phyloP scores from a whole-genome alignment of 2,888 invertebrate species.

The Parnassius glacialis region DNA sequence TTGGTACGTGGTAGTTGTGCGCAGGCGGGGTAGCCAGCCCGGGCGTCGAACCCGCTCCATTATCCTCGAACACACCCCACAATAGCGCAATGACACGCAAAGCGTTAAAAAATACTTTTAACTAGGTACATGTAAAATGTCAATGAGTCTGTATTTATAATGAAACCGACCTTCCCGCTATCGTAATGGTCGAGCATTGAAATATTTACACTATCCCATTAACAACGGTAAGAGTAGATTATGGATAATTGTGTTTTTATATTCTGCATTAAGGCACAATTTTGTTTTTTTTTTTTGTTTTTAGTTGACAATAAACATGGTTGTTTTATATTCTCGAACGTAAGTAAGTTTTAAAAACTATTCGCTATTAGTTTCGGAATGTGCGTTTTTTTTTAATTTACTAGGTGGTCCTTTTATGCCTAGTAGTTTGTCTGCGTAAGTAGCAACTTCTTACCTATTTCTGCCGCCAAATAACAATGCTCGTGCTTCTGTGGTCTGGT shows the following conservation, averaged over 20 bases:
- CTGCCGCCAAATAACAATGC: no score
- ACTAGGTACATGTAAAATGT: slow-evolving; percentile 28
- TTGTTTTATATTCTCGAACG: no score
- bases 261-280: no score
- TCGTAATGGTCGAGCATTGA: neutral
- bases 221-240: neutral
- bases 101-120: slow-evolving; percentile 24
- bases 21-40: slow-evolving; percentile 16
- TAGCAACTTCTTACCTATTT: no score
- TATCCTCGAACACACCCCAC: slow-evolving; percentile 23
- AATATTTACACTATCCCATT: slow-evolving; percentile 4
- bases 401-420: no score
- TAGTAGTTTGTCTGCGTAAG: no score
- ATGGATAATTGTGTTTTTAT: slow-evolving; percentile 5
- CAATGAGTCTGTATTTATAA: slow-evolving; percentile 20
- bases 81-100: slow-evolving; percentile 29
- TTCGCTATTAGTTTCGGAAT: no score
- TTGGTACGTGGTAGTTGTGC: neutral
- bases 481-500: no score
- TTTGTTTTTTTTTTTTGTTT: no score
- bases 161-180: slow-evolving; percentile 16
- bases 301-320: no score
- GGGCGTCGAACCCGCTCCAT: slow-evolving; percentile 32
- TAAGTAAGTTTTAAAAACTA: no score
- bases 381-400: no score